Evolutionary conservation across 2,797 vertebrate species (phyloP).

Genomic region (Eurystomus glaucurus): DNA sequence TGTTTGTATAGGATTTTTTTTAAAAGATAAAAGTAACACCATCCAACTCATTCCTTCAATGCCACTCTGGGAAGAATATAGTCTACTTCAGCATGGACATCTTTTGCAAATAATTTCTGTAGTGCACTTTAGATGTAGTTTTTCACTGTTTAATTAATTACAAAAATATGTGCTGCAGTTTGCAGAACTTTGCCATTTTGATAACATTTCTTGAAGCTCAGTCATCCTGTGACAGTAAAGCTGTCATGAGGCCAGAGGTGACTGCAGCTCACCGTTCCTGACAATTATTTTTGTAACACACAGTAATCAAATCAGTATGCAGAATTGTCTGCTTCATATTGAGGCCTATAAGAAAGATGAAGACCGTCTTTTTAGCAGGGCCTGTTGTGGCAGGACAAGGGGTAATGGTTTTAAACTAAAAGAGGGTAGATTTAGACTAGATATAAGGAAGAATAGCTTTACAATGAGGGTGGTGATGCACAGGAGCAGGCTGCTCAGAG

Average conservation of each 20-base stretch:
- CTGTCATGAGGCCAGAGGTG: constrained; percentile 67
- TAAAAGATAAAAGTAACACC: not conserved
- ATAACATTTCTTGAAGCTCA: constrained; percentile 75
- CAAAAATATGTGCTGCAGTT: constrained; percentile 69
- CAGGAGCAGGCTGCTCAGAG: not conserved
- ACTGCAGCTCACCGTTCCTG: constrained; percentile 61
- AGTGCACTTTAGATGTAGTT: constrained; percentile 19
- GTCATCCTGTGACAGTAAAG: constrained; percentile 70
- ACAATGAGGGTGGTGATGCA: not conserved
- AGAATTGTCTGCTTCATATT: constrained; percentile 50
- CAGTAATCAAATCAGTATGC: constrained; percentile 67
- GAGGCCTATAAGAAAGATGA: not conserved
- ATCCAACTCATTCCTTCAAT: constrained; percentile 55
- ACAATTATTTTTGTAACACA: constrained; percentile 55
- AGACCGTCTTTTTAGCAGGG: not conserved
- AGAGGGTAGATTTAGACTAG: not conserved
- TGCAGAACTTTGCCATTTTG: constrained; percentile 70
- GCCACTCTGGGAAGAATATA: constrained; percentile 4
- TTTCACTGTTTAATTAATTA: constrained; percentile 68
- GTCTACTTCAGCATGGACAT: constrained; percentile 10
- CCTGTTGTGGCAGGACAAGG: not conserved
- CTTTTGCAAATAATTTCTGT: constrained; percentile 68
- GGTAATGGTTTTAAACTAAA: not conserved
- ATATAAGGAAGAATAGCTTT: not conserved
- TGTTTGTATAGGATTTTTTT: not conserved